Evolutionary conservation across 2,113 vertebrate species (phyloP), one percentile per base, ranked within the genome.

Genomic region (Macquaria ambigua): DNA sequence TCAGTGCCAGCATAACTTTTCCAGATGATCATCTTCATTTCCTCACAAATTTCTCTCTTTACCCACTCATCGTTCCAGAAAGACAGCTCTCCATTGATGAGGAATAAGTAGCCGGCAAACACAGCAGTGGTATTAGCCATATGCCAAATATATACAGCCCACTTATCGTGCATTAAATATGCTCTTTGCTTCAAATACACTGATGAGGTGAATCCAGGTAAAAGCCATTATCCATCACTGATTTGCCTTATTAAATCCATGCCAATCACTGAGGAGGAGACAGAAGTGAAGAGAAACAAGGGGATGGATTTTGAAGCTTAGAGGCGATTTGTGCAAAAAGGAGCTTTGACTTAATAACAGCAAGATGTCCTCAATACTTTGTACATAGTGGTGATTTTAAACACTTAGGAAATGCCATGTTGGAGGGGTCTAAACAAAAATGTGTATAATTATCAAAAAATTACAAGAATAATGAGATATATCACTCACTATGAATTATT

Each of bases 21-120:
- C 83, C 87, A 90, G 46, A 74, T 61, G 82, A 92, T 88, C 85
- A 28, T 81, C 62, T 83, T 83, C 43, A 76, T 78, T 66, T 88
- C 67, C 87, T 68, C 11, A n/a, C 67, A 79, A 23, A 74, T 84
- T 53, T 80, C 69, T 52, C 50, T 34, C 77, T 46, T 71, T 72
- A 28, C 58, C 75, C 20, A 73, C 63, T 79, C 77, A 53, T 78
- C 50, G 46, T 82, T 82, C 31, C 72, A 84, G 70, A 84, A 53
- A 41, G 70, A 68, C 63, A 18, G 55, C 43, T n/a, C 72, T 70
- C 56, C 66, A 58, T 48, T 55, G 73, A 87, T 70, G 76, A 82
- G 78, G 74, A 84, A 82, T 62, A 78, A 85, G 56, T 70, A 73
- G 63, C 37, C 25, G 5, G 56, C 68, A 41, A 90, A 69, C 83